These are phyloP conservation scores for Chelonus insularis DNA, from an alignment of 1,140 invertebrate species.

Conservation along the genomic window DNA sequence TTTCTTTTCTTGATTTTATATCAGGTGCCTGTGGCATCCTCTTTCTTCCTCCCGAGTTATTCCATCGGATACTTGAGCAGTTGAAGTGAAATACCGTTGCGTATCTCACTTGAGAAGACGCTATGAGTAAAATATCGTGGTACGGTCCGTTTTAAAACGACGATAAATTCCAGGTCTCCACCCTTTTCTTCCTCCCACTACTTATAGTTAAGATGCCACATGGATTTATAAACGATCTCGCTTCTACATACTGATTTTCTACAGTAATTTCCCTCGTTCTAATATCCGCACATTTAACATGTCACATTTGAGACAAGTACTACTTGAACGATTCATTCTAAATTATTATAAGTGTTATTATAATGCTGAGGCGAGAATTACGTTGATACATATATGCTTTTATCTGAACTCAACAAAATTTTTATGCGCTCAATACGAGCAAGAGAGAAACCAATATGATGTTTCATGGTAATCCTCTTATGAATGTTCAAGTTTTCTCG, in stretches of 20 bases:
- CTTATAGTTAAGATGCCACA: background rate
- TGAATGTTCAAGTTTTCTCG: constrained; percentile 14
- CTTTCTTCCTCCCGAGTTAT: too few species aligned
- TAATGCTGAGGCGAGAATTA: background rate
- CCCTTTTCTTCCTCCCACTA: constrained; percentile 14
- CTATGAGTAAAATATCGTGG: constrained; percentile 35
- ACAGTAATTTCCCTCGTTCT: background rate
- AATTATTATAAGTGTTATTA: background rate
- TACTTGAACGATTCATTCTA: background rate
- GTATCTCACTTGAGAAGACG: constrained; percentile 28
- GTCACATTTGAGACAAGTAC: background rate
- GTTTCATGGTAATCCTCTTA: constrained; percentile 30
- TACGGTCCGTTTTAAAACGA: constrained; percentile 30
- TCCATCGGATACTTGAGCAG: too few species aligned
- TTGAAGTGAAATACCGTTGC: constrained; percentile 20
- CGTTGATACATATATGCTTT: background rate
- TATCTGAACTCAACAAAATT: background rate
- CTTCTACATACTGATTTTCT: background rate
- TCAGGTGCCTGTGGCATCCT: too few species aligned
- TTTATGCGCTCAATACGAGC: background rate
- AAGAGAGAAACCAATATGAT: background rate
- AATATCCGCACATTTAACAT: background rate
- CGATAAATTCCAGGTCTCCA: constrained; percentile 32
- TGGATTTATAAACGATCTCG: constrained; percentile 10
- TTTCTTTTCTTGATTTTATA: too few species aligned